Percentiles rank a stretch among this genome's conserved stretches.
Conservation (phyloP, 2,888 invertebrate genomes). For the Octodonta nipae region DNA sequence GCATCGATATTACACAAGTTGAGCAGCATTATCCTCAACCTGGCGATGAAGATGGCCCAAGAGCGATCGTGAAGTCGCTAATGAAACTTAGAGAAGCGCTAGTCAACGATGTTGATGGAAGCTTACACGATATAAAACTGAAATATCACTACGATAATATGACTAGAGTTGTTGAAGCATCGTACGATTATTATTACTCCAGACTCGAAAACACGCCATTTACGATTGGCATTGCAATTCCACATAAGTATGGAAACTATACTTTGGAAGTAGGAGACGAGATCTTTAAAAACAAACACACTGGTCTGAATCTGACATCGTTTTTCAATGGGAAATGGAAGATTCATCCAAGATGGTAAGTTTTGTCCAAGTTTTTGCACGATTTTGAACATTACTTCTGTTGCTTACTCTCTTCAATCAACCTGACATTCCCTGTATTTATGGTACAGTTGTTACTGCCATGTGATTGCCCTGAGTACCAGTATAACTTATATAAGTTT, state of each 20-base stretch:
- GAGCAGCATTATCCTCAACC: constrained; percentile 54
- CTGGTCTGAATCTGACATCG: constrained; percentile 55
- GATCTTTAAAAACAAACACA: constrained; percentile 52
- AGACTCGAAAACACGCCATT: constrained; percentile 79
- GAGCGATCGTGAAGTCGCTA: constrained; percentile 49
- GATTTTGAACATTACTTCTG: neutral
- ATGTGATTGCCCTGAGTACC: no score
- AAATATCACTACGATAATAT: constrained; percentile 74
- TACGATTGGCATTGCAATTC: constrained; percentile 72
- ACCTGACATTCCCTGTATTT: no score
- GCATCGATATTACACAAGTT: constrained; percentile 88
- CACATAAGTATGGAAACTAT: constrained; percentile 64
- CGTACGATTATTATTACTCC: constrained; percentile 71
- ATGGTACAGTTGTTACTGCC: no score
- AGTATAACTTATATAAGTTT: no score
- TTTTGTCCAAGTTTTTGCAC: neutral
- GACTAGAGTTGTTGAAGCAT: constrained; percentile 68
- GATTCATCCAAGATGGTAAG: constrained; percentile 73
- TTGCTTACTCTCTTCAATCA: no score
- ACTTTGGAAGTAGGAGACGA: constrained; percentile 64
- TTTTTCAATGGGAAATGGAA: constrained; percentile 67
- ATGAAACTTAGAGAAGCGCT: constrained; percentile 50
- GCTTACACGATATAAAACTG: constrained; percentile 52
- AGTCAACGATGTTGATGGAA: constrained; percentile 56
- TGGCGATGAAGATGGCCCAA: constrained; percentile 38